phyloP scores from a whole-genome alignment of 2,888 invertebrate genomes.

The Lithosia quadra region DNA sequence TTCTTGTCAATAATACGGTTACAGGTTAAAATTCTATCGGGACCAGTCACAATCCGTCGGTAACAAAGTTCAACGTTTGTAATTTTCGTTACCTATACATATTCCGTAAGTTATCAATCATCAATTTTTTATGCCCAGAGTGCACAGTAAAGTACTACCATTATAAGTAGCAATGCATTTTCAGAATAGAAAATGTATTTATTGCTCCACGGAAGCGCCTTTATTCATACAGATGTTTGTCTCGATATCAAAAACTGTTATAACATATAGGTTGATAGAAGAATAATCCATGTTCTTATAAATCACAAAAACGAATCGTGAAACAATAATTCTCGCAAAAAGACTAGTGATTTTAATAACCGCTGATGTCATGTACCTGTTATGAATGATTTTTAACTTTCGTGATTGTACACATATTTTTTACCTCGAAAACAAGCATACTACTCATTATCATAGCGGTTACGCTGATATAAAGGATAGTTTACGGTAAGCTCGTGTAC shows the following conservation, averaged over 20 bases:
- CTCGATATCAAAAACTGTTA: not conserved
- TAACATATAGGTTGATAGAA: not conserved
- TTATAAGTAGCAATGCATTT: not conserved
- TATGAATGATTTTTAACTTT: conserved; percentile 13
- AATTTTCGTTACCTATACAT: too few species aligned
- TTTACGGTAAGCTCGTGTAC: not conserved
- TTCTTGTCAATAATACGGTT: too few species aligned
- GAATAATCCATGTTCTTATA: conserved; percentile 8
- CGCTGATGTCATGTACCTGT: conserved; percentile 26
- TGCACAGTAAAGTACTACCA: too few species aligned
- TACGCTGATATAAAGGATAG: not conserved
- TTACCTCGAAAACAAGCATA: not conserved
- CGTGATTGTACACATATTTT: conserved; percentile 1
- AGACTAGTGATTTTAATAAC: conserved; percentile 22
- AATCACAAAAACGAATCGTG: conserved; percentile 22
- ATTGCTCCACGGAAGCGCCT: not conserved
- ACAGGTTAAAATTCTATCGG: too few species aligned
- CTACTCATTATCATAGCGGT: not conserved
- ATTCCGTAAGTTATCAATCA: too few species aligned
- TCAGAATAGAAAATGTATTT: not conserved
- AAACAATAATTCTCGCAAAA: conserved; percentile 18
- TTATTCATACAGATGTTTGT: not conserved
- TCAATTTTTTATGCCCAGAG: too few species aligned
- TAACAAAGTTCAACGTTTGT: too few species aligned
- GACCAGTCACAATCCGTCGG: too few species aligned